Conservation (phyloP, 1,140 invertebrate genomes). For the Samia ricini region DNA sequence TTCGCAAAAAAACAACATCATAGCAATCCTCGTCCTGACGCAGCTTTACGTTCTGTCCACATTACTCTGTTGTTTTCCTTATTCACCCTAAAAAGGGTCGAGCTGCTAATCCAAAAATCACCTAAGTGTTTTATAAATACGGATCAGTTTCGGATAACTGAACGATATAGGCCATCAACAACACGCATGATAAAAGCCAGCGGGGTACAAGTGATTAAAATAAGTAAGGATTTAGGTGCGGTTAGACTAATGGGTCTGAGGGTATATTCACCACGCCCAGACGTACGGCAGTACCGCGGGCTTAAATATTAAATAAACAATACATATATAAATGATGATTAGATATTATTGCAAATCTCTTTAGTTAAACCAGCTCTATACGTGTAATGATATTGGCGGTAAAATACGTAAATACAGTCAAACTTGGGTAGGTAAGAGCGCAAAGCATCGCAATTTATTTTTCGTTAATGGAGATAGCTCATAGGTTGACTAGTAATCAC, state of each 20-base stretch:
- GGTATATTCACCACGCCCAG: constrained; percentile 29
- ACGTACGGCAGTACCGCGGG: background rate
- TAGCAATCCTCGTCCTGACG: constrained; percentile 19
- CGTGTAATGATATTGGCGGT: too few relatives aligned
- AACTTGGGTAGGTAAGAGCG: too few relatives aligned
- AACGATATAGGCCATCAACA: constrained; percentile 24
- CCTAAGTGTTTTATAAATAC: background rate
- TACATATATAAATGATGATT: background rate
- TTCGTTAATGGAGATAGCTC: too few relatives aligned
- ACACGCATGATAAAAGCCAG: constrained; percentile 45
- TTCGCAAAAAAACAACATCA: constrained; percentile 22
- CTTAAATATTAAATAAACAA: background rate
- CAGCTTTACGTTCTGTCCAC: constrained; percentile 24
- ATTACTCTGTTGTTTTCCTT: constrained; percentile 26
- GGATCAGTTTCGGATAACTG: constrained; percentile 13
- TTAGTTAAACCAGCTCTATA: too few relatives aligned
- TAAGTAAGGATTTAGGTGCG: constrained; percentile 57
- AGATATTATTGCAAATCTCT: background rate
- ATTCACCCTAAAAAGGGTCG: constrained; percentile 11
- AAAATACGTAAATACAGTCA: too few relatives aligned
- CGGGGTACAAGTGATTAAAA: constrained; percentile 53
- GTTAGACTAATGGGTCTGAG: constrained; percentile 35
- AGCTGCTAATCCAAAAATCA: background rate
- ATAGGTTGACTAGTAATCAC: too few relatives aligned
- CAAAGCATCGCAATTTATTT: too few relatives aligned